Conservation (phyloP, 2,113 vertebrate genomes). For the Gasterosteus nipponicus region DNA sequence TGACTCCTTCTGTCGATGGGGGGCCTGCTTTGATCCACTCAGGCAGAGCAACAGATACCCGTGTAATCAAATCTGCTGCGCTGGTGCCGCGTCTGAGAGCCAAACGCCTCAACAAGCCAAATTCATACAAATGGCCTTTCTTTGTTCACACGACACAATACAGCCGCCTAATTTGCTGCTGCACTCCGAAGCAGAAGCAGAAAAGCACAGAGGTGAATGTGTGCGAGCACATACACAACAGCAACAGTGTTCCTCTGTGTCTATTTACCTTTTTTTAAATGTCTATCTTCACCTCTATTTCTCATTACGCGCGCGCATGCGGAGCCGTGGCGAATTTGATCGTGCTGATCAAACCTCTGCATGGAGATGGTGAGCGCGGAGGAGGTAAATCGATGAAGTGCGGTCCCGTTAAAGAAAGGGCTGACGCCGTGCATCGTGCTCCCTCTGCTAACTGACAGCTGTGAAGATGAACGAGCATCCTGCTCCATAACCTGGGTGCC, state of each 20-base stretch:
- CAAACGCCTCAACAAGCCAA: slow-evolving; percentile 70
- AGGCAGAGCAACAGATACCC: slow-evolving; percentile 75
- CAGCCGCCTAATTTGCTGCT: slow-evolving; percentile 70
- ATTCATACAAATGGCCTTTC: slow-evolving; percentile 75
- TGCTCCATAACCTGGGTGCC: slow-evolving; percentile 55
- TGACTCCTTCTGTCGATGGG: slow-evolving; percentile 63
- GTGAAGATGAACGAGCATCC: slow-evolving; percentile 71
- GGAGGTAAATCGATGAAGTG: slow-evolving; percentile 67
- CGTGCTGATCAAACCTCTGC: slow-evolving; percentile 55
- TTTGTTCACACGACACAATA: slow-evolving; percentile 72
- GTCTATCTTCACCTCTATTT: slow-evolving; percentile 26
- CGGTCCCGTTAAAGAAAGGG: slow-evolving; percentile 74
- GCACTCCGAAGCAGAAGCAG: slow-evolving; percentile 31
- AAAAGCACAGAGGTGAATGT: slow-evolving; percentile 40
- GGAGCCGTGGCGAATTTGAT: slow-evolving; percentile 46
- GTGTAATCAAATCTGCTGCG: slow-evolving; percentile 74
- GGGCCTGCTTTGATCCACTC: slow-evolving; percentile 62
- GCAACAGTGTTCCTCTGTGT: slow-evolving; percentile 1
- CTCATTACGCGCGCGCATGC: slow-evolving; percentile 41
- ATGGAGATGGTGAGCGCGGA: slow-evolving; percentile 35
- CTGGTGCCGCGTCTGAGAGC: slow-evolving; percentile 55
- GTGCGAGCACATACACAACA: slow-evolving; percentile 5
- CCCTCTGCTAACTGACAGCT: slow-evolving; percentile 71
- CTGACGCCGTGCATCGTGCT: slow-evolving; percentile 55
- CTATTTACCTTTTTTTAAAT: slow-evolving; percentile 11